Conservation (phyloP, 2,797 vertebrate genomes). For the Hyperoplus lanceolatus region DNA sequence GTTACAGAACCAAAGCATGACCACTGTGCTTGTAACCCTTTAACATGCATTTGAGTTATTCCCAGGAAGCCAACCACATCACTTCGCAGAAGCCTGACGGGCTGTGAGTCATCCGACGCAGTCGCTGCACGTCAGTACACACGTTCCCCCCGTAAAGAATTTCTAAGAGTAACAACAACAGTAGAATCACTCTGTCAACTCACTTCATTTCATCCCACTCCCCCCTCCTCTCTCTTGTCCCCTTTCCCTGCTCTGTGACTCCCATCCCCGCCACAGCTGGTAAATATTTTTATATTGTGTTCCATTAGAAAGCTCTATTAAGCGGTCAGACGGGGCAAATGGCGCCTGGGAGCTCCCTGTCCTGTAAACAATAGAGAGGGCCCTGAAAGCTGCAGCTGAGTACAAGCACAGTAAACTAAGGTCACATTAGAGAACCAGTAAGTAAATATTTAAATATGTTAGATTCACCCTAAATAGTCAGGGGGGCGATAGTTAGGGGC, state of each 20-base stretch:
- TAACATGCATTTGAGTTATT: neutral
- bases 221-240: slow-evolving; percentile 29
- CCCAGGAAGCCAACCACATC: slow-evolving; percentile 10
- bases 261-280: slow-evolving; percentile 74
- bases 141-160: slow-evolving; percentile 39
- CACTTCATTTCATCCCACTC: slow-evolving; percentile 45
- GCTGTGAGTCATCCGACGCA: slow-evolving; percentile 55
- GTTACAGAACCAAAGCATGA: neutral
- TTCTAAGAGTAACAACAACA: slow-evolving; percentile 48
- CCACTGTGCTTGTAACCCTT: neutral
- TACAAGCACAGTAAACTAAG: slow-evolving; percentile 74
- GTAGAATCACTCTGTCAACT: slow-evolving; percentile 60
- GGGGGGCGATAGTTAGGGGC: slow-evolving; percentile 33
- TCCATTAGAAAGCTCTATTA: slow-evolving; percentile 86
- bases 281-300: slow-evolving; percentile 88
- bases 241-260: slow-evolving; percentile 47
- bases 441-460: slow-evolving; percentile 86
- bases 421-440: slow-evolving; percentile 74
- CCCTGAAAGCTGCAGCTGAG: slow-evolving; percentile 79
- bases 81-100: slow-evolving; percentile 40
- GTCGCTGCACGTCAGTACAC: slow-evolving; percentile 32
- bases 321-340: slow-evolving; percentile 81
- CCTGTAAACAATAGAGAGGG: slow-evolving; percentile 85
- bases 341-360: slow-evolving; percentile 83
- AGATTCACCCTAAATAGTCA: slow-evolving; percentile 63